These are phyloP conservation scores for Apogon hyalosoma DNA, from an alignment of 2,797 vertebrate species.

Conservation along the genomic window DNA sequence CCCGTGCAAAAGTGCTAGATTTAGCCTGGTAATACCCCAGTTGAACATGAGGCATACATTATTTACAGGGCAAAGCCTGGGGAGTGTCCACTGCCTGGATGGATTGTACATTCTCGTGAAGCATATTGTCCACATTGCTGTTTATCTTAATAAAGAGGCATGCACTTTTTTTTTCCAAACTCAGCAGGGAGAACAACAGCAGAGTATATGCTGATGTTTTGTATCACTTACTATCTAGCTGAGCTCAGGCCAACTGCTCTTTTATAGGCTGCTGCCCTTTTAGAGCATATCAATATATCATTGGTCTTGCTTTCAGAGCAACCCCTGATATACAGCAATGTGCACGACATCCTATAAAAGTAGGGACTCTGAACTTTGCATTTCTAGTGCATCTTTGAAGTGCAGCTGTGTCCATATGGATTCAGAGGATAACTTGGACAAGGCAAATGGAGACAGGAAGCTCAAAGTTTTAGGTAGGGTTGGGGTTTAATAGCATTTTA, in stretches of 20 bases:
- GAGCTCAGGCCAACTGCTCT: constrained; percentile 18
- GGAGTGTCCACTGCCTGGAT: constrained; percentile 40
- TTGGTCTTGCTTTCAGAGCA: background rate
- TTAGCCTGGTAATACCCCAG: constrained; percentile 51
- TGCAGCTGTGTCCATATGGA: background rate
- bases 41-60: constrained; percentile 55
- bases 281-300: constrained; percentile 3
- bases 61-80: constrained; percentile 45
- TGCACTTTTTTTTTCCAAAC: constrained; percentile 1
- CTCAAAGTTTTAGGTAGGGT: background rate
- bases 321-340: constrained; percentile 2
- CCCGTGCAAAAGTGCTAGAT: constrained; percentile 32
- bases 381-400: background rate
- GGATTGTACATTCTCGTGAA: constrained; percentile 43
- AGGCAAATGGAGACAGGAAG: background rate
- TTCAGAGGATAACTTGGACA: no score
- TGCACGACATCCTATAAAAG: background rate
- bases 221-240: constrained; percentile 18
- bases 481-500: constrained; percentile 14
- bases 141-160: constrained; percentile 59
- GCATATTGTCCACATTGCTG: constrained; percentile 48
- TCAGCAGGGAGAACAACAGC: constrained; percentile 1
- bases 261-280: constrained; percentile 17
- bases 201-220: constrained; percentile 18
- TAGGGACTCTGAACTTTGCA: background rate